Base-by-base conservation (phyloP, 2,888 invertebrate species). In the Acholoe squamosa region DNA sequence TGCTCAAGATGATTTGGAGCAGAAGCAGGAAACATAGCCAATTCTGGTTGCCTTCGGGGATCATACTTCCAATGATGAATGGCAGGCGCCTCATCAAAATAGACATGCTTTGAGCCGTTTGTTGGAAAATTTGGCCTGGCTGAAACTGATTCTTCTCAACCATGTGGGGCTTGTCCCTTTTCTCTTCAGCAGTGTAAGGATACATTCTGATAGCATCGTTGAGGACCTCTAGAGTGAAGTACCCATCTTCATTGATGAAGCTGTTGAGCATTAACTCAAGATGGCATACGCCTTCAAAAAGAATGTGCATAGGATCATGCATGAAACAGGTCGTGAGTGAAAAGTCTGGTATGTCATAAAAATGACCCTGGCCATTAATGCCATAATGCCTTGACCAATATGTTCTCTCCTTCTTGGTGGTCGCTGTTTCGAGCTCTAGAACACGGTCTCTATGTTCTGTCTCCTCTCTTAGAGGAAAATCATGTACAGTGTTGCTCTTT, bases 301-400 rank as follows among this genome's bases (percentile, higher is more conserved):
- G 76, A n/a, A 92, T 52, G 43, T 92, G 92, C 92, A 92, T 92
- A 10, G 90, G 90, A 51, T 91, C 91, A 91, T 92, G 92, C 19
- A 91, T 19, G 0, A 92, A 71, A 56, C 90, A 91, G 61, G 90
- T 88, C 25, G 91, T 91, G 0, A 92, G 86, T 10, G 89, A 67
- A 88, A 92, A 90, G 19, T 43, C 89, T 54, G 88, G 89, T 10
- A 91, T 80, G 22, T 89, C 51, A 1, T 10, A n/a, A 16, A 91
- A 77, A 71, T 90, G 22, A 34, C 90, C 89, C 22, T 34, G 31
- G 0, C 25, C 22, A 76, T 67, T 91, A 12, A 92, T 80, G 0
- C 92, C 92, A 88, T 31, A 89, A 25, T 89, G n/a, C 51, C 90
- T 91, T 19, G 91, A 91, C 91, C 89, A 92, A 77, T 89, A 90